Percentiles rank a stretch among this genome's conserved stretches.
Evolutionary conservation across 2,888 invertebrate species (phyloP).

Genomic region (Melanotus villosus): DNA sequence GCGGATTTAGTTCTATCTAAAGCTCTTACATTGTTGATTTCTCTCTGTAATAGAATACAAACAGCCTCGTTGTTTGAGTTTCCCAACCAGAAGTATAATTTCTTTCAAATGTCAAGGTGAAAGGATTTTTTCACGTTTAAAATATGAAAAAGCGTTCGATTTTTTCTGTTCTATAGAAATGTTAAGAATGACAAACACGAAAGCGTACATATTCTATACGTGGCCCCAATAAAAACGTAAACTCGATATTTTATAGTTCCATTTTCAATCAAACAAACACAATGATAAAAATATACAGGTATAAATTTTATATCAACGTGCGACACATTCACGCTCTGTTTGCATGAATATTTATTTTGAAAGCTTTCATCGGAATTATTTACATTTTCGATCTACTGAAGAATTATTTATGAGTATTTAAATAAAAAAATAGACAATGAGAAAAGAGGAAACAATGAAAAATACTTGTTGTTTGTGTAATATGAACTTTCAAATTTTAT

Average conservation of each 20-base stretch:
- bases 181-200: too few relatives aligned
- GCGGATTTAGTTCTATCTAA: slow-evolving; percentile 2
- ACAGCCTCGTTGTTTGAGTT: slow-evolving; percentile 1
- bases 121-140: neutral
- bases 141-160: neutral
- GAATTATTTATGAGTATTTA: slow-evolving; percentile 21
- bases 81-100: neutral
- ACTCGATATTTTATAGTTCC: slow-evolving; percentile 15
- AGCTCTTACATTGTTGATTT: slow-evolving; percentile 11
- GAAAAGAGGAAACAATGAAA: slow-evolving; percentile 7
- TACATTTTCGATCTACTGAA: slow-evolving; percentile 14
- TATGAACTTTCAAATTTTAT: neutral
- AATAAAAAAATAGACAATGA: slow-evolving; percentile 7
- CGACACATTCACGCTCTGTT: slow-evolving; percentile 13
- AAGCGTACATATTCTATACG: too few relatives aligned
- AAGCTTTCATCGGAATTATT: slow-evolving; percentile 23
- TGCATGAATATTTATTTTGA: slow-evolving; percentile 29
- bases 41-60: slow-evolving; percentile 3
- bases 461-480: neutral
- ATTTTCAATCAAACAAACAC: slow-evolving; percentile 2
- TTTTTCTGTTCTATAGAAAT: too few relatives aligned
- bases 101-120: neutral
- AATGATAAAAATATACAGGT: neutral
- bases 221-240: neutral
- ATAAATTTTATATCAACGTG: slow-evolving; percentile 28